A percentile compares a stretch with the other conserved stretches of the same genome.
These are phyloP conservation scores for Tethea ocularis DNA, from an alignment of 2,888 invertebrate species.

Conservation along the genomic window DNA sequence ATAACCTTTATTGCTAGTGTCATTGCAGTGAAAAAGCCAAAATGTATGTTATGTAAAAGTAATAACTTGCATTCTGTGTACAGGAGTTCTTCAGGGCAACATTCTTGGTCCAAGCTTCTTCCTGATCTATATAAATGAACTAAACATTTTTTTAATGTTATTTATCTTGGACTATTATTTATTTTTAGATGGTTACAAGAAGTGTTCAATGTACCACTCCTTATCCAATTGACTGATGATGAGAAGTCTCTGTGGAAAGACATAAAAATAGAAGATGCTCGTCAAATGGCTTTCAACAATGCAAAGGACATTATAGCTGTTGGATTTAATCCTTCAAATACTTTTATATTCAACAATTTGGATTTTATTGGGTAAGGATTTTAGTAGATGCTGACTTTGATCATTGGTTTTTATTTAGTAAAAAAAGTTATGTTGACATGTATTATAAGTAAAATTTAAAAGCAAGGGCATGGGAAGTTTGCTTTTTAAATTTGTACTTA, in stretches of 20 bases:
- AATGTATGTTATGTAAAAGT: too few relatives aligned
- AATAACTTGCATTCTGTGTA: too few relatives aligned
- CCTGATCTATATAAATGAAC: too few relatives aligned
- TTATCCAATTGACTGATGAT: slow-evolving; percentile 99
- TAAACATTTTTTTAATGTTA: too few relatives aligned
- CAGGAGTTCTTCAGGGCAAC: too few relatives aligned
- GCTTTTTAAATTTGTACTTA: too few relatives aligned
- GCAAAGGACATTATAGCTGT: slow-evolving; percentile 99
- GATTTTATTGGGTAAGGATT: slow-evolving; percentile 94
- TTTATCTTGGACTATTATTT: background rate
- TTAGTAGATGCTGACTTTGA: background rate
- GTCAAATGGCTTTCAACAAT: slow-evolving; percentile 93
- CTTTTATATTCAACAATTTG: slow-evolving; percentile 98
- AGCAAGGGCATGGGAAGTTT: too few relatives aligned
- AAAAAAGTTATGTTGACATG: too few relatives aligned
- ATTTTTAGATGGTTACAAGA: slow-evolving; percentile 95
- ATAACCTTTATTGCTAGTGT: too few relatives aligned
- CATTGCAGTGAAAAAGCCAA: too few relatives aligned
- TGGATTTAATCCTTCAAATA: slow-evolving; percentile 96
- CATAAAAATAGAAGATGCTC: slow-evolving; percentile 93
- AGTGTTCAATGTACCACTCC: slow-evolving; percentile 96
- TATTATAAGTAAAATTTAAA: too few relatives aligned
- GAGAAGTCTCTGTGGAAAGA: slow-evolving; percentile 99
- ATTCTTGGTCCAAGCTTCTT: too few relatives aligned
- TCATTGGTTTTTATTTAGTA: background rate